Evolutionary conservation across 2,113 vertebrate species (phyloP).

Genomic region (Pseudopodoces humilis): DNA sequence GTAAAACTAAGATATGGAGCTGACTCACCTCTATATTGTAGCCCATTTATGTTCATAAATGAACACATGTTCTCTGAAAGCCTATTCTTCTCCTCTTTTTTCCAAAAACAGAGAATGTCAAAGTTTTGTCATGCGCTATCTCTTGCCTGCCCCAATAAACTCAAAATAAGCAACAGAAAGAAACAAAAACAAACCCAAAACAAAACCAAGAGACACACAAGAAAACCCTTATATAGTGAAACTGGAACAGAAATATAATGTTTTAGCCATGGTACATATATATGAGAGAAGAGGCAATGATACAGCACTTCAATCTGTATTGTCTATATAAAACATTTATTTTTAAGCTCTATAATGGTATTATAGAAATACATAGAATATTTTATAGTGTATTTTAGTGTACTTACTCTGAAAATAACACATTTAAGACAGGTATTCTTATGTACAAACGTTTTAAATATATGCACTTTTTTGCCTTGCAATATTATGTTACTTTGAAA

Average conservation of each 20-base stretch:
- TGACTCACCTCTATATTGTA: neutral
- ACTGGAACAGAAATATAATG: neutral
- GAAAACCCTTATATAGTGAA: neutral
- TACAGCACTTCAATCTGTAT: constrained; percentile 67
- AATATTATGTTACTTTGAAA: constrained; percentile 46
- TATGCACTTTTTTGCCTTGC: constrained; percentile 53
- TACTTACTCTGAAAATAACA: constrained; percentile 82
- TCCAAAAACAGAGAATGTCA: neutral
- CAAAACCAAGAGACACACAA: neutral
- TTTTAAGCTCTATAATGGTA: constrained; percentile 73
- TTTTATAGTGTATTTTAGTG: constrained; percentile 72
- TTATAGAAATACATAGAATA: constrained; percentile 80
- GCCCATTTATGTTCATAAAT: neutral
- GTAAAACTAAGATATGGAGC: neutral
- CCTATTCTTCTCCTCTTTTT: neutral
- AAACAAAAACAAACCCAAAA: neutral
- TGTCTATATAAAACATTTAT: constrained; percentile 80
- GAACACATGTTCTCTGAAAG: neutral
- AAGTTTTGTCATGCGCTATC: neutral
- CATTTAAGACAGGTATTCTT: constrained; percentile 75
- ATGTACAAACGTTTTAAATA: constrained; percentile 66
- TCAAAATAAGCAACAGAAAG: neutral
- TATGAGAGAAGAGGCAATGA: constrained; percentile 42
- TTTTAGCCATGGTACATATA: neutral
- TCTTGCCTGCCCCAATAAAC: neutral